Conservation (phyloP, 2,113 vertebrate genomes). For the Labeo catla region DNA sequence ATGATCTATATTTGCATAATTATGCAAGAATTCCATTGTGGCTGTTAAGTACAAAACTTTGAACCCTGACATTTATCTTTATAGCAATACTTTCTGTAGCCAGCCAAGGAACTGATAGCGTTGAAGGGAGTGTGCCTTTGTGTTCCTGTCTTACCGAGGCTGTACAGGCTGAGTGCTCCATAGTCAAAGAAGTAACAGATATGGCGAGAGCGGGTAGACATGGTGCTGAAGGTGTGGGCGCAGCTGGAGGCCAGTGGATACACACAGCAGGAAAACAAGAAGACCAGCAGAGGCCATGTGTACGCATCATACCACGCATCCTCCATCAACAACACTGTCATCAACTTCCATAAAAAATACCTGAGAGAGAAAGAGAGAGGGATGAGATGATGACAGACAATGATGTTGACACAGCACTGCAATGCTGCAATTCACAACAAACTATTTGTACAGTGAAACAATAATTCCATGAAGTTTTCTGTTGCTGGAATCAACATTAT, state of each 20-base stretch:
- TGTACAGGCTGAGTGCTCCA: slow-evolving; percentile 82
- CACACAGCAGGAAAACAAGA: slow-evolving; percentile 81
- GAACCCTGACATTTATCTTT: not conserved
- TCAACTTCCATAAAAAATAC: slow-evolving; percentile 84
- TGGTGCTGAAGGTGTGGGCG: slow-evolving; percentile 86
- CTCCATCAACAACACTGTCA: slow-evolving; percentile 69
- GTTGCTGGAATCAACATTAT: not conserved
- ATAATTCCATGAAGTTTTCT: not conserved
- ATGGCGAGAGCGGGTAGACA: slow-evolving; percentile 80
- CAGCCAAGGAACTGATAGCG: not conserved
- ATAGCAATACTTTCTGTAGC: not conserved
- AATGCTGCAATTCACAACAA: not conserved
- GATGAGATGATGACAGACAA: not conserved
- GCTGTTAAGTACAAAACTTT: not conserved
- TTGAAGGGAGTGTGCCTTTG: not conserved
- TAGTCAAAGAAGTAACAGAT: slow-evolving; percentile 90
- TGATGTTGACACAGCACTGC: not conserved
- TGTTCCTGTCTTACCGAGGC: slow-evolving; percentile 75
- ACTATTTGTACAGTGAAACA: not conserved
- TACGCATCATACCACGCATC: slow-evolving; percentile 73
- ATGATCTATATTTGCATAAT: not conserved
- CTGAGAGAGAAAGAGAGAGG: slow-evolving; percentile 63
- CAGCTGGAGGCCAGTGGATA: slow-evolving; percentile 86
- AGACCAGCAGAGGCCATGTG: slow-evolving; percentile 81
- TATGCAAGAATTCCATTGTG: not conserved